phyloP scores from a whole-genome alignment of 2,797 vertebrate species.

The Platyrinchus mystaceus region DNA sequence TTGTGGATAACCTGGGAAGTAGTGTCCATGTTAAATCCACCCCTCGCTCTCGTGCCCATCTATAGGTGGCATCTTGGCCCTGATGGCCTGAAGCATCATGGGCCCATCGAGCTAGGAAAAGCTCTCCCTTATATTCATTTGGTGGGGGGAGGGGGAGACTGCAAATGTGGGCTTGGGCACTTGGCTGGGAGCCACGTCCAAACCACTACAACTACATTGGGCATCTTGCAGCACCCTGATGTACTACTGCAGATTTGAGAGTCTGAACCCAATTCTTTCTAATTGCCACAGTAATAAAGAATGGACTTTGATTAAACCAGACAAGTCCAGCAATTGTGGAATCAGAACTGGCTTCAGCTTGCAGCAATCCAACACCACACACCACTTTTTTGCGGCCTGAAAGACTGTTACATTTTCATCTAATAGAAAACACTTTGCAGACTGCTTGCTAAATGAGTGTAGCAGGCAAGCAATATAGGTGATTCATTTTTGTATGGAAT shows the following conservation, averaged over 20 bases:
- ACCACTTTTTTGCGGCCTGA: background rate
- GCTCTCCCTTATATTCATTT: no score
- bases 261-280: background rate
- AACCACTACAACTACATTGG: no score
- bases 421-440: background rate
- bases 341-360: background rate
- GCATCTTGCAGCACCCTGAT: accelerated
- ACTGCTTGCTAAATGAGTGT: background rate
- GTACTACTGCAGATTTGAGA: background rate
- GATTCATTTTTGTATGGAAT: background rate
- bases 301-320: background rate
- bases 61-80: no score
- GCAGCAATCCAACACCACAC: background rate
- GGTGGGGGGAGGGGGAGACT: no score
- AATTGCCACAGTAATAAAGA: background rate
- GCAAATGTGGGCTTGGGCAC: no score
- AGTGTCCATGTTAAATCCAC: no score
- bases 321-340: background rate
- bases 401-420: background rate
- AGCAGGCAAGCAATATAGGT: background rate
- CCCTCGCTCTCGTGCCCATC: no score
- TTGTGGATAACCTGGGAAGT: no score
- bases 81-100: no score
- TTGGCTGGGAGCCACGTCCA: no score
- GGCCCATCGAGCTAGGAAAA: no score